Conservation (phyloP, 2,888 invertebrate genomes). For the Eupithecia subumbrata region DNA sequence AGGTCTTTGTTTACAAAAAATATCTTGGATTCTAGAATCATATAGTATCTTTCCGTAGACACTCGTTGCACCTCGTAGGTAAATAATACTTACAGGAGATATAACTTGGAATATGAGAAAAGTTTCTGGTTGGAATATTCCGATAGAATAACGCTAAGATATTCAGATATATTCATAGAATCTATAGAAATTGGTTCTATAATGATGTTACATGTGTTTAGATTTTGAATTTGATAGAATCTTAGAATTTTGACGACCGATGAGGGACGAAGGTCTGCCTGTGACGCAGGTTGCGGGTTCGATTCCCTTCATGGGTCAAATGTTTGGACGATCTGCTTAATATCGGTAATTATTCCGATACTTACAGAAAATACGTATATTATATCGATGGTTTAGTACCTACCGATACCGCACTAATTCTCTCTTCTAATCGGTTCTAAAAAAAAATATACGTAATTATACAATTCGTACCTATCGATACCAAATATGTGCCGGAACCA, state of each 20-base stretch:
- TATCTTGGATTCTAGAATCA: background rate
- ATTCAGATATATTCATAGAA: constrained; percentile 2
- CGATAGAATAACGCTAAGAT: background rate
- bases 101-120: constrained; percentile 1
- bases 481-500: no score
- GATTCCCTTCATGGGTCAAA: no score
- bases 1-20: background rate
- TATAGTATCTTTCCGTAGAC: background rate
- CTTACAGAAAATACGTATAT: no score
- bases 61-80: background rate
- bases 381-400: no score
- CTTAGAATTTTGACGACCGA: background rate
- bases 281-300: no score
- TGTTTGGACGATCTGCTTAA: no score
- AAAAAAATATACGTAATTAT: no score
- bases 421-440: no score
- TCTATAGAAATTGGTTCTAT: background rate
- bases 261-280: no score
- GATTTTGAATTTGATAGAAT: background rate
- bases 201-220: background rate
- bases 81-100: background rate
- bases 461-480: no score
- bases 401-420: no score
- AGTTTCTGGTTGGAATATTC: background rate
- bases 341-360: no score